These are phyloP conservation scores for Latrodectus elegans DNA, from an alignment of 2,888 invertebrate species.

Conservation along the genomic window DNA sequence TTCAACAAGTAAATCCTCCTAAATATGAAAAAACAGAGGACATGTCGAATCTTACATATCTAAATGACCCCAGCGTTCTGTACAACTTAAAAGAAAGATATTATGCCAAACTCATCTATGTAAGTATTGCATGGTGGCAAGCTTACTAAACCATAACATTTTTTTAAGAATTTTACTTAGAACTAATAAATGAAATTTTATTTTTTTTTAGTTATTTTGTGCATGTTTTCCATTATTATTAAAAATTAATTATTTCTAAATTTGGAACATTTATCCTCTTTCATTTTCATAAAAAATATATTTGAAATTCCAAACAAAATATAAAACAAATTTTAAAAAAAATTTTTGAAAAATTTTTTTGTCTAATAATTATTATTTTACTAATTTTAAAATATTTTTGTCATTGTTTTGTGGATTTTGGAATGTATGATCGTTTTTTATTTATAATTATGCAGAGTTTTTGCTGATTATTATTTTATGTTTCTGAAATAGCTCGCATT, in stretches of 20 bases:
- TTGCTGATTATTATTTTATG: no score
- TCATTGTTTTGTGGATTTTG: not conserved
- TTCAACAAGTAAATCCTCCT: slow-evolving; percentile 97
- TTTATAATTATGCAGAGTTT: not conserved
- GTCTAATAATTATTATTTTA: not conserved
- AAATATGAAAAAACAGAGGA: slow-evolving; percentile 99
- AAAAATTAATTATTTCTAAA: not conserved
- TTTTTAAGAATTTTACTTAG: not conserved
- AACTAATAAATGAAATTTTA: no score
- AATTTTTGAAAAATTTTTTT: not conserved
- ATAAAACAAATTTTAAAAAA: not conserved
- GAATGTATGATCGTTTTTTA: not conserved
- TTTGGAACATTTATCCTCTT: not conserved
- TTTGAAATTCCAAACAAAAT: not conserved
- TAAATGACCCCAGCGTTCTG: slow-evolving; percentile 98
- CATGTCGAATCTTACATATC: slow-evolving; percentile 99
- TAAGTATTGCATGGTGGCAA: slow-evolving; percentile 80
- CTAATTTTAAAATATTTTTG: slow-evolving; percentile 5
- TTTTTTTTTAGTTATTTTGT: slow-evolving; percentile 13
- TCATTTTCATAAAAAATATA: not conserved
- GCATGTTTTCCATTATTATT: slow-evolving; percentile 11
- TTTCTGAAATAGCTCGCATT: no score
- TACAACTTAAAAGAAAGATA: slow-evolving; percentile 99
- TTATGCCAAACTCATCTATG: slow-evolving; percentile 97
- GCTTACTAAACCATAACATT: slow-evolving; percentile 23